Evolutionary conservation across 1,140 invertebrate species (phyloP).

Genomic region (Solen grandis): DNA sequence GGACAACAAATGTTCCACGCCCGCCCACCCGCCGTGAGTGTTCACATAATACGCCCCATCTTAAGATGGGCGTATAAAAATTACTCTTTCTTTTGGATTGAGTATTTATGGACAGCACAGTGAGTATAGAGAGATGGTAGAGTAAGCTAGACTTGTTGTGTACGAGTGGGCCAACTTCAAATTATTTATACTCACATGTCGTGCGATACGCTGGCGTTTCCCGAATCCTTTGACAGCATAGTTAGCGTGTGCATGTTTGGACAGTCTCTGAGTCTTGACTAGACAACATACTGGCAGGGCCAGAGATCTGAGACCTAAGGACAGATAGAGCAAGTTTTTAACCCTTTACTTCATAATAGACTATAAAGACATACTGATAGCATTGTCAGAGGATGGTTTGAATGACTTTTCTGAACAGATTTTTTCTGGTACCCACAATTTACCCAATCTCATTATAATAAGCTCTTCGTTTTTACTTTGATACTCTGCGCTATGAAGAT

Average conservation of each 20-base stretch:
- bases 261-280: neutral
- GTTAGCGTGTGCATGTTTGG: neutral
- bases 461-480: too few species aligned
- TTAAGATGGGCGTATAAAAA: too few species aligned
- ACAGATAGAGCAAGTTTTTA: neutral
- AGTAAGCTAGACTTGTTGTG: neutral
- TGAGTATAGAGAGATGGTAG: neutral
- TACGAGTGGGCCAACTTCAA: neutral
- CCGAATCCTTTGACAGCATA: slow-evolving; percentile 24
- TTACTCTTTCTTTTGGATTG: neutral
- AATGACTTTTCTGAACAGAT: neutral
- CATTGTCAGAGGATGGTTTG: neutral
- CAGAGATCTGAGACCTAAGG: slow-evolving; percentile 57
- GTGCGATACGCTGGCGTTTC: slow-evolving; percentile 33
- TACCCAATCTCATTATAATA: neutral
- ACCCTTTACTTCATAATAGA: neutral
- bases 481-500: too few species aligned
- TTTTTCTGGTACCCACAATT: neutral
- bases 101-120: neutral
- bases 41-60: neutral
- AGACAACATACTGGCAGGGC: slow-evolving; percentile 65
- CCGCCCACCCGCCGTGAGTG: neutral
- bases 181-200: slow-evolving; percentile 15
- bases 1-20: neutral
- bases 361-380: neutral